Conservation (phyloP, 2,113 vertebrate species). For the Ciconia boyciana region DNA sequence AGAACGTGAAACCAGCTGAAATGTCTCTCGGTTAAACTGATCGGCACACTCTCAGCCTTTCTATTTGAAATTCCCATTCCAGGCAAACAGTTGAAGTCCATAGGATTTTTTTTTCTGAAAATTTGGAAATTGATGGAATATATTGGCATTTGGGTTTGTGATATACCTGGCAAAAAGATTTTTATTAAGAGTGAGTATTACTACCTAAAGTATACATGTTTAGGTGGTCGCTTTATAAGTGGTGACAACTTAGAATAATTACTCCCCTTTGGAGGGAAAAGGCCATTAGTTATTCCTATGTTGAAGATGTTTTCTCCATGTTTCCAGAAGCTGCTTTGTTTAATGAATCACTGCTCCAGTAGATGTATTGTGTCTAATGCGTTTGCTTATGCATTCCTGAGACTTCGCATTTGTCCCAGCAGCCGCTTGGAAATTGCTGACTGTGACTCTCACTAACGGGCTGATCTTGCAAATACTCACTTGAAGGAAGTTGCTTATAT, state of each 20-base stretch:
- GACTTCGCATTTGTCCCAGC: neutral
- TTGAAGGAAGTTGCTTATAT: neutral
- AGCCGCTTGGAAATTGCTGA: neutral
- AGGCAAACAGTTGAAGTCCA: neutral
- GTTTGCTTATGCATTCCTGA: constrained; percentile 18
- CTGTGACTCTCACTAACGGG: neutral
- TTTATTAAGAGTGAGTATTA: neutral
- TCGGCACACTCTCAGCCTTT: neutral
- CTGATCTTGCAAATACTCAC: neutral
- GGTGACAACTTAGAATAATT: neutral
- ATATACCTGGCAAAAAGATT: neutral
- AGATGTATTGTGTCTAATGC: neutral
- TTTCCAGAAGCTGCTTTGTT: neutral
- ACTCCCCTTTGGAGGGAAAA: neutral
- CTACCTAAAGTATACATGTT: neutral
- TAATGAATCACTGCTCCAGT: neutral
- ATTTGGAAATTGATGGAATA: neutral
- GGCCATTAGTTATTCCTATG: neutral
- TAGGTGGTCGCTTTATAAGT: neutral
- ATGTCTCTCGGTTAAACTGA: neutral
- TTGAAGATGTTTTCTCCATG: neutral
- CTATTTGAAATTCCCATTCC: neutral
- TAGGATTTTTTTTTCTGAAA: neutral
- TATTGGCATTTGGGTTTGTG: neutral
- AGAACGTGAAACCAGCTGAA: neutral